Evolutionary conservation across 2,113 vertebrate genomes (phyloP).

Genomic region (Thermophis baileyi): DNA sequence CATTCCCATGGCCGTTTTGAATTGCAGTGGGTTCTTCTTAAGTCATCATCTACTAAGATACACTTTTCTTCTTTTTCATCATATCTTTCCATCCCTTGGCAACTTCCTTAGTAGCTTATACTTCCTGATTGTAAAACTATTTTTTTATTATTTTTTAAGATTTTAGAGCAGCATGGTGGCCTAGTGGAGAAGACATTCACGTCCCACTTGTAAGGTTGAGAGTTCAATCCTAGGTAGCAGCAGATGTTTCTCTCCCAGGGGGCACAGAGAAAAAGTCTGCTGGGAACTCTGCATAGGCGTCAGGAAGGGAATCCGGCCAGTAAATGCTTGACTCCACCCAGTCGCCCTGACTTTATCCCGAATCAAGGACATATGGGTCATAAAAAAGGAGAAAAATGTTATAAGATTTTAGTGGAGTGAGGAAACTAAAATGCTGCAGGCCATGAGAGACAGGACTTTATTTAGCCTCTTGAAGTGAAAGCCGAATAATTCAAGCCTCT

Average conservation of each 20-base stretch:
- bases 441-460: background rate
- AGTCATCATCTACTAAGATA: background rate
- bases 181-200: too few species aligned
- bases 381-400: too few species aligned
- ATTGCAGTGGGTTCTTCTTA: background rate
- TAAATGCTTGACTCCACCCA: too few species aligned
- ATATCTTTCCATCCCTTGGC: background rate
- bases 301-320: too few species aligned
- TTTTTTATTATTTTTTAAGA: background rate
- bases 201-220: too few species aligned
- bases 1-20: background rate
- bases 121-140: background rate
- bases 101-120: background rate
- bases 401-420: background rate
- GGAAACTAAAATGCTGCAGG: background rate
- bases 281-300: too few species aligned
- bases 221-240: too few species aligned
- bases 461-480: background rate
- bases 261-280: too few species aligned
- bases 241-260: background rate
- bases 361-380: too few species aligned
- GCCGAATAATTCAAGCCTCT: too few species aligned
- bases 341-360: too few species aligned
- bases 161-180: too few species aligned
- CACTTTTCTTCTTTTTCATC: background rate